Base-by-base conservation (phyloP, 30 jellyfish, hydroid and myxozoan genomes). In the Aurelia coerulea region DNA sequence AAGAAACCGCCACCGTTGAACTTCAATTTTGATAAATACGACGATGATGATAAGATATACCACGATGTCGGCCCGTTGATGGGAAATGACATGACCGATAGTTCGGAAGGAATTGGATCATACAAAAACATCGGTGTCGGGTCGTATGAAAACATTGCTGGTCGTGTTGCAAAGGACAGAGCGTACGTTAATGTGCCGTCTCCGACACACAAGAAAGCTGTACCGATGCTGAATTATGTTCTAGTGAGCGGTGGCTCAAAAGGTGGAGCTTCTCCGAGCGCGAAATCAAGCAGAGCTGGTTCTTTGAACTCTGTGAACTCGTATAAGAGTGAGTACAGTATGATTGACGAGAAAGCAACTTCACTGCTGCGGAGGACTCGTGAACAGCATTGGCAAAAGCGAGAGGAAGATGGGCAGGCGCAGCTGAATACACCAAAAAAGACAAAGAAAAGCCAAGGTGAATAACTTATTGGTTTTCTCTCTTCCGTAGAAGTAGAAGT, bases 341-440 rank as follows among this genome's bases (percentile, higher is more conserved):
- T 72, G 74, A 87, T 92, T 78, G 98, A 92, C 65, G 97, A 69
- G 81, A 88, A 88, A 33, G 97, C 97, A 59, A 92, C 97, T 19
- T 71, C 86, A 60, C 53, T 84, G 39, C 80, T 84, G 54, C 79
- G 74, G 75, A 56, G 84, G 63, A 87, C 96, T 62, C 79, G 96
- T 41, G 89, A 87, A 62, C 90, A 87, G 32, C 96, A 87, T 60
- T 79, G 90, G 96, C 96, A 87, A 59, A 78, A 82, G 81, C 60
- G 96, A 58, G 96, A 73, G 65, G 96, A 87, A 41, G 96, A 87
- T 62, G 96, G 91, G 35, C 88, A 86, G 29, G 85, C 80, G 42
- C 76, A 87, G 65, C 41, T 84, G 74, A 84, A 81, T 17, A 81
- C 81, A 16, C 81, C 91, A 18, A 81, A 37, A 58, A 78, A 63